phyloP scores from a whole-genome alignment of 2,888 invertebrate species.

The Pasiphila rectangulata region DNA sequence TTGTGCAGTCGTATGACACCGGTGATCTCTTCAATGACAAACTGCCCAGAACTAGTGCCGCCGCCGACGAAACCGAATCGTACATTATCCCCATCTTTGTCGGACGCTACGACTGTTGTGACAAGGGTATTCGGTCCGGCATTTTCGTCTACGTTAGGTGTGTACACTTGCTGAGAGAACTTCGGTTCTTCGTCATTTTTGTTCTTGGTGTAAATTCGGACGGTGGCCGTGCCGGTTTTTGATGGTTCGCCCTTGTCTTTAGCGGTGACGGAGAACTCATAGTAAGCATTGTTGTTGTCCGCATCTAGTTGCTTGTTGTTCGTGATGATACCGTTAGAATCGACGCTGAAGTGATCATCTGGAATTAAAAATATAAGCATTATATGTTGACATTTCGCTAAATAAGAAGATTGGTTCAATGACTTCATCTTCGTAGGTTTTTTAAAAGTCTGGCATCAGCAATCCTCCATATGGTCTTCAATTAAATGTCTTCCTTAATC shows the following conservation, averaged over 20 bases:
- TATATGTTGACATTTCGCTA: no score
- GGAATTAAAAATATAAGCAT: no score
- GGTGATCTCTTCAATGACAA: slow-evolving; percentile 96
- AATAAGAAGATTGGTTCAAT: no score
- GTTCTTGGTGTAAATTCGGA: slow-evolving; percentile 97
- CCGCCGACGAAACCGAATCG: slow-evolving; percentile 95
- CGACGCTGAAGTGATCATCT: slow-evolving; percentile 97
- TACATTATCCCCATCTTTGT: slow-evolving; percentile 98
- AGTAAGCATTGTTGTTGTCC: slow-evolving; percentile 97
- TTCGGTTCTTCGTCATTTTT: slow-evolving; percentile 99
- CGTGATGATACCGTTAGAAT: slow-evolving; percentile 94
- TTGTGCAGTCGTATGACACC: slow-evolving; percentile 95
- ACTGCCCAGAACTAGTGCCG: slow-evolving; percentile 93
- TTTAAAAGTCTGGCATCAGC: no score
- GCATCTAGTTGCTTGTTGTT: slow-evolving; percentile 96
- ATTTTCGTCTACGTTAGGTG: slow-evolving; percentile 97
- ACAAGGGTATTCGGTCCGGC: slow-evolving; percentile 97
- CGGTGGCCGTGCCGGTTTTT: slow-evolving; percentile 95
- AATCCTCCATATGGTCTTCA: no score
- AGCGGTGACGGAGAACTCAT: slow-evolving; percentile 96
- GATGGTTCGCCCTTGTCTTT: slow-evolving; percentile 97
- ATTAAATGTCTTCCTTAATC: no score
- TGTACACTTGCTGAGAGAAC: slow-evolving; percentile 97
- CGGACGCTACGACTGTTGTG: slow-evolving; percentile 97
- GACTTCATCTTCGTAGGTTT: no score